Conservation (phyloP, 2,797 vertebrate genomes). For the Tinamus major region DNA sequence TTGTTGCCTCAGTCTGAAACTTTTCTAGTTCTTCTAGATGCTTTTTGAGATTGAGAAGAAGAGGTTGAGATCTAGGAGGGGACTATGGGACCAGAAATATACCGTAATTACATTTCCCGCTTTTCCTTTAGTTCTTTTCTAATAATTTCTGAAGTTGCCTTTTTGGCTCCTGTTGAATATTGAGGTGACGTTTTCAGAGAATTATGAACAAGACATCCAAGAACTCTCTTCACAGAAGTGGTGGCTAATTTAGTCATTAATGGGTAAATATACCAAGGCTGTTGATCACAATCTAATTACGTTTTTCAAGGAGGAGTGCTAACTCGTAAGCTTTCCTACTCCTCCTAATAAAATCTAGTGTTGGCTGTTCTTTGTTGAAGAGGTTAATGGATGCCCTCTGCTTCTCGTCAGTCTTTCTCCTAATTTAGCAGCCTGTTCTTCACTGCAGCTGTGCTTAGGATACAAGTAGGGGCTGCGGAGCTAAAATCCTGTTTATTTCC, state of each 20-base stretch:
- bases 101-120: neutral
- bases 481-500: constrained; percentile 41
- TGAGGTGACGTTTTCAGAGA: neutral
- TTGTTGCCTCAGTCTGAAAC: neutral
- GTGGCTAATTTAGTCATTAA: neutral
- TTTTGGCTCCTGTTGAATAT: neutral
- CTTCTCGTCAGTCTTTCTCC: neutral
- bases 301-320: neutral
- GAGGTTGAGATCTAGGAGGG: neutral
- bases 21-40: neutral
- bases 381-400: neutral
- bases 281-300: neutral
- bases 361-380: neutral
- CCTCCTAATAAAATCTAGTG: neutral
- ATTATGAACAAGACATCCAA: neutral
- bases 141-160: neutral
- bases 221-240: constrained; percentile 3
- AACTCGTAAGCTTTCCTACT: neutral
- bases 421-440: neutral
- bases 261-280: neutral
- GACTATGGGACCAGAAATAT: neutral
- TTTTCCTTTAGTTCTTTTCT: neutral
- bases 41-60: neutral
- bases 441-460: neutral
- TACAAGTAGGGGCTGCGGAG: neutral